phyloP scores from a whole-genome alignment of 2,797 vertebrate genomes.

The Parambassis ranga region DNA sequence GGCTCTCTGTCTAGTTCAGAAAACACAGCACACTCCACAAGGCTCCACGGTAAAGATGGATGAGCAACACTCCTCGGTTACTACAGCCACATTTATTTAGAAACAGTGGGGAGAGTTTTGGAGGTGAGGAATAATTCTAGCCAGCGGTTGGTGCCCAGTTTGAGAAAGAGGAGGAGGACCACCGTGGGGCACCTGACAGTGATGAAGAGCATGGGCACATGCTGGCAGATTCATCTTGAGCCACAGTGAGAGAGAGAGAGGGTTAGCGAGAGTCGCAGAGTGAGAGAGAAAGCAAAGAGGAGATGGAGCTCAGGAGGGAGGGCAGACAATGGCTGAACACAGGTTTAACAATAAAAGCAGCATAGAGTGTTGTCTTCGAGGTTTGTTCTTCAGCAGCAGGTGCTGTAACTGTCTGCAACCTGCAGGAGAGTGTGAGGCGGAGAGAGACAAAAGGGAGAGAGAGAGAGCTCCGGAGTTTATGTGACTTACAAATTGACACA shows the following conservation, averaged over 20 bases:
- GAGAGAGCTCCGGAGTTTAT: slow-evolving; percentile 43
- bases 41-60: slow-evolving; percentile 82
- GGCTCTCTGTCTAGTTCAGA: slow-evolving; percentile 62
- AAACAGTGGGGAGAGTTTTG: slow-evolving; percentile 86
- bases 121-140: slow-evolving; percentile 88
- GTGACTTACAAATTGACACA: slow-evolving; percentile 53
- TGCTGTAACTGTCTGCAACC: slow-evolving; percentile 52
- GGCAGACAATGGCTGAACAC: slow-evolving; percentile 69
- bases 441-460: neutral
- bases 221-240: slow-evolving; percentile 87
- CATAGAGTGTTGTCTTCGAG: slow-evolving; percentile 64
- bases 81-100: slow-evolving; percentile 91
- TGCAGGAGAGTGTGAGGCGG: slow-evolving; percentile 35
- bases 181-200: slow-evolving; percentile 86
- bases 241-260: slow-evolving; percentile 47
- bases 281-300: slow-evolving; percentile 10
- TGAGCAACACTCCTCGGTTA: slow-evolving; percentile 83
- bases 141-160: slow-evolving; percentile 87
- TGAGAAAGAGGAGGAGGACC: slow-evolving; percentile 85
- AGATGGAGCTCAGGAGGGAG: slow-evolving; percentile 44
- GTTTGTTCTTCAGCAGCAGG: slow-evolving; percentile 53
- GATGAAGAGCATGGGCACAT: slow-evolving; percentile 84
- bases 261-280: slow-evolving; percentile 4
- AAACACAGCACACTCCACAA: slow-evolving; percentile 62
- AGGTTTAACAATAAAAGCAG: slow-evolving; percentile 73